phyloP scores from a whole-genome alignment of 2,888 invertebrate genomes.

The Idaea biselata region DNA sequence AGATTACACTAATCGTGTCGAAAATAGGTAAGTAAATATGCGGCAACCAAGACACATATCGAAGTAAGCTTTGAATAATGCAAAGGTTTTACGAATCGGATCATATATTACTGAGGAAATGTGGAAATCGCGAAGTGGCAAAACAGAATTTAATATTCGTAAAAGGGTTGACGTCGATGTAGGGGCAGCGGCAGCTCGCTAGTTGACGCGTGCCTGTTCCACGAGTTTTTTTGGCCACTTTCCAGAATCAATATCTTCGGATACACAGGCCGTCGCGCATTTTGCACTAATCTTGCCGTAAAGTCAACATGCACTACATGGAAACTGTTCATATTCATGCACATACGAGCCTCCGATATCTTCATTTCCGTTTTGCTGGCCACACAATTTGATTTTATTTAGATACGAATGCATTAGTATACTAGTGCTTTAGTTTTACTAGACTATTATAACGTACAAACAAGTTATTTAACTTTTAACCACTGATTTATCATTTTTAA shows the following conservation, averaged over 20 bases:
- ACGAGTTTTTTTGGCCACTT: conserved; percentile 77
- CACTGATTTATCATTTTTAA: too few species aligned
- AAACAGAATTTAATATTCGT: conserved; percentile 81
- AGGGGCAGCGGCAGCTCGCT: conserved; percentile 73
- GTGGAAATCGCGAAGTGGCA: conserved; percentile 77
- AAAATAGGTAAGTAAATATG: background rate
- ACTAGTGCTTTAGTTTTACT: background rate
- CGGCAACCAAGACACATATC: conserved; percentile 18
- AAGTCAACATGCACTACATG: conserved; percentile 44
- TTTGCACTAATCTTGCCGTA: conserved; percentile 73
- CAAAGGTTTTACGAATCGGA: conserved; percentile 63
- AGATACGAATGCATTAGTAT: conserved; percentile 9
- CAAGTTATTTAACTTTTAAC: too few species aligned
- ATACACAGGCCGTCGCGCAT: conserved; percentile 71
- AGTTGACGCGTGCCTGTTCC: conserved; percentile 77
- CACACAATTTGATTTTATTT: conserved; percentile 19
- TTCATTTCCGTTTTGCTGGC: conserved; percentile 21
- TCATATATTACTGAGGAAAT: conserved; percentile 69
- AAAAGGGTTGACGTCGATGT: conserved; percentile 77
- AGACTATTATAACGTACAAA: background rate
- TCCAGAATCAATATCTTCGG: conserved; percentile 79
- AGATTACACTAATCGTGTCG: background rate
- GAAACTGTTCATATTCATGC: conserved; percentile 29
- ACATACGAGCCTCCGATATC: conserved; percentile 26
- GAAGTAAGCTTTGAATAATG: conserved; percentile 66